A percentile compares a stretch with the other conserved stretches of the same genome.
These are phyloP conservation scores for Zygogramma bicolorata DNA, from an alignment of 2,888 invertebrate genomes.

Conservation along the genomic window DNA sequence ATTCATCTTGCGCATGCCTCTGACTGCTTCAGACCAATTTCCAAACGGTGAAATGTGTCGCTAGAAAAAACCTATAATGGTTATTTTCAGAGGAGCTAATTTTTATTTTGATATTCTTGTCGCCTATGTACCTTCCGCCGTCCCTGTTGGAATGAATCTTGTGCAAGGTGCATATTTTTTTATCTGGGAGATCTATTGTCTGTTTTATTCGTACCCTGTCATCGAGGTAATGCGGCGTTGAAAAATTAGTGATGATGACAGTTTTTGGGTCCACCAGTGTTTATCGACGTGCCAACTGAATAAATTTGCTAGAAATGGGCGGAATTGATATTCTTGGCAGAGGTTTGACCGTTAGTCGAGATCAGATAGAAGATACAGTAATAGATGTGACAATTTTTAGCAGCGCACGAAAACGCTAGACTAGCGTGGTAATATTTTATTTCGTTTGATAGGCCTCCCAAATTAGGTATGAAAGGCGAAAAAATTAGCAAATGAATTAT, in stretches of 20 bases:
- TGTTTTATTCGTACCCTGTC: conserved; percentile 20
- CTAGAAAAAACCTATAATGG: no score
- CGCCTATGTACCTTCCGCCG: background rate
- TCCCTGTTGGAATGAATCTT: background rate
- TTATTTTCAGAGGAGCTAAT: background rate
- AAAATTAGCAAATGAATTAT: no score
- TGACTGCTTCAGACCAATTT: no score
- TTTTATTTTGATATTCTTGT: background rate
- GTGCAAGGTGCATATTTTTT: conserved; percentile 1
- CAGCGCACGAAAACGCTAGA: background rate
- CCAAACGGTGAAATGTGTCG: no score
- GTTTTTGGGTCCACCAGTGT: background rate
- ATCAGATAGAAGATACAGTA: background rate
- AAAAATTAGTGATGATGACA: conserved; percentile 26
- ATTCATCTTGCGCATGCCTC: no score
- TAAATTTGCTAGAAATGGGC: background rate
- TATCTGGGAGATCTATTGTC: background rate
- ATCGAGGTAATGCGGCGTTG: conserved; percentile 9
- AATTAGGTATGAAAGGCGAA: no score
- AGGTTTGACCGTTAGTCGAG: background rate
- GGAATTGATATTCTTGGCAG: background rate
- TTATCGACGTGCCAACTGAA: conserved; percentile 2
- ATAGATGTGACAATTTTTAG: background rate
- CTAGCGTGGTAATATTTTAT: background rate
- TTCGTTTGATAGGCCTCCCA: background rate